phyloP scores from a whole-genome alignment of 2,113 vertebrate species.

The Podiceps cristatus region DNA sequence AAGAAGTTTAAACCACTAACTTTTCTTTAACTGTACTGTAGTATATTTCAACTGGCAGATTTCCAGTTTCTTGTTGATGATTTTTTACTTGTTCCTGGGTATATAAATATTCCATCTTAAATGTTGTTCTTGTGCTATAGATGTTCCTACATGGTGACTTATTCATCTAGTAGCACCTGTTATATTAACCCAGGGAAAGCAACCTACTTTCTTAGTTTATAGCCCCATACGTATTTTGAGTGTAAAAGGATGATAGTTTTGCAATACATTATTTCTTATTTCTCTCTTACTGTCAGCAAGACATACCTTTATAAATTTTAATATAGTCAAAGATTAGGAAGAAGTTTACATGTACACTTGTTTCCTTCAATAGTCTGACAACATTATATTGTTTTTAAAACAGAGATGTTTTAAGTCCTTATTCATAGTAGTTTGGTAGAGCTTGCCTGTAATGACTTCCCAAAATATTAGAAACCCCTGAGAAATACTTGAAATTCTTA shows the following conservation, averaged over 20 bases:
- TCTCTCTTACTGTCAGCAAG: constrained; percentile 54
- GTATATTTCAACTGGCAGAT: background rate
- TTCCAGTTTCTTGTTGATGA: background rate
- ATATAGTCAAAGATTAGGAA: constrained; percentile 49
- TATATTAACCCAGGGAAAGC: background rate
- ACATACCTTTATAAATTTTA: constrained; percentile 27
- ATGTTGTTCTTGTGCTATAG: background rate
- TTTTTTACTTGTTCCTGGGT: background rate
- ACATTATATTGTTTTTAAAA: constrained; percentile 5
- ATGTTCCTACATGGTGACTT: background rate
- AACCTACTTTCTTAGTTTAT: background rate
- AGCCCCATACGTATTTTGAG: accelerated
- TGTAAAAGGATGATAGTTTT: background rate
- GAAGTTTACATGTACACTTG: constrained; percentile 24
- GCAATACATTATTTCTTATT: constrained; percentile 21
- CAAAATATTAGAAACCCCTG: background rate
- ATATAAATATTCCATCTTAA: background rate
- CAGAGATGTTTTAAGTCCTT: constrained; percentile 30
- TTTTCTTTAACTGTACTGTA: background rate
- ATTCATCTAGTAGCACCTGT: background rate
- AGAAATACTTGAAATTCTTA: background rate
- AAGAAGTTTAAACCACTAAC: background rate
- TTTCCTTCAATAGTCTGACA: constrained; percentile 40
- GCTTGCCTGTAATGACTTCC: background rate
- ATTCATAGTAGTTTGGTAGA: background rate